phyloP scores from a whole-genome alignment of 2,113 vertebrate species.

The Lagopus muta region DNA sequence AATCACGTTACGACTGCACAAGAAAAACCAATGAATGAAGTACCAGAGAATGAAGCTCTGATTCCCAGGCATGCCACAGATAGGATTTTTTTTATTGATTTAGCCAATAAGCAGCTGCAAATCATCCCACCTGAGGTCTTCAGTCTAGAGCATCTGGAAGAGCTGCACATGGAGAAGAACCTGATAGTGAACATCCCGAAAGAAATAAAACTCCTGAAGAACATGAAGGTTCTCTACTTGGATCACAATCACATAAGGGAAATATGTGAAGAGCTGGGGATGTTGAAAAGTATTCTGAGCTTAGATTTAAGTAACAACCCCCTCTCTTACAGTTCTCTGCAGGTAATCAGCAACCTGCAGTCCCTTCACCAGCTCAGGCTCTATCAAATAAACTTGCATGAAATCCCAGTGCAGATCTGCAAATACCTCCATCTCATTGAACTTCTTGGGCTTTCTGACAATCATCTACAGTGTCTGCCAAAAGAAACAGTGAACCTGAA shows the following conservation, averaged over 20 bases:
- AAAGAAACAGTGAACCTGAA: slow-evolving; percentile 67
- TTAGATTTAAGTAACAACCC: slow-evolving; percentile 75
- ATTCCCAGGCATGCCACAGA: not conserved
- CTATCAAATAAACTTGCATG: slow-evolving; percentile 5
- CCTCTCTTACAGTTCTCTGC: not conserved
- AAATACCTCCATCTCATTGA: slow-evolving; percentile 63
- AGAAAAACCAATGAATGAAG: not conserved
- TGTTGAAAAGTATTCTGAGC: slow-evolving; percentile 49
- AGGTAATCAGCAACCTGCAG: slow-evolving; percentile 23
- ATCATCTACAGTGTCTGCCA: slow-evolving; percentile 59
- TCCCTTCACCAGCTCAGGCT: slow-evolving; percentile 67
- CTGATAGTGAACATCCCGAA: slow-evolving; percentile 52
- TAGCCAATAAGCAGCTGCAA: slow-evolving; percentile 31
- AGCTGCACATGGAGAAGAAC: slow-evolving; percentile 76
- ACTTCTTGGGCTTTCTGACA: slow-evolving; percentile 71
- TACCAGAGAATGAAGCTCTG: not conserved
- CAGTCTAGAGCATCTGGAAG: slow-evolving; percentile 71
- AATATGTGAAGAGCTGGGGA: slow-evolving; percentile 48
- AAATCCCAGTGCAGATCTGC: slow-evolving; percentile 64
- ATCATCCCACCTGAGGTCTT: slow-evolving; percentile 48
- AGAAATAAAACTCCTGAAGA: slow-evolving; percentile 44
- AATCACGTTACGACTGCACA: not conserved
- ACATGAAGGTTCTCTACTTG: slow-evolving; percentile 69
- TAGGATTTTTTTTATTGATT: slow-evolving; percentile 68
- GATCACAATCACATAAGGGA: slow-evolving; percentile 64